phyloP scores from a whole-genome alignment of 2,888 invertebrate genomes.

The Glyphotaelius pellucidus region DNA sequence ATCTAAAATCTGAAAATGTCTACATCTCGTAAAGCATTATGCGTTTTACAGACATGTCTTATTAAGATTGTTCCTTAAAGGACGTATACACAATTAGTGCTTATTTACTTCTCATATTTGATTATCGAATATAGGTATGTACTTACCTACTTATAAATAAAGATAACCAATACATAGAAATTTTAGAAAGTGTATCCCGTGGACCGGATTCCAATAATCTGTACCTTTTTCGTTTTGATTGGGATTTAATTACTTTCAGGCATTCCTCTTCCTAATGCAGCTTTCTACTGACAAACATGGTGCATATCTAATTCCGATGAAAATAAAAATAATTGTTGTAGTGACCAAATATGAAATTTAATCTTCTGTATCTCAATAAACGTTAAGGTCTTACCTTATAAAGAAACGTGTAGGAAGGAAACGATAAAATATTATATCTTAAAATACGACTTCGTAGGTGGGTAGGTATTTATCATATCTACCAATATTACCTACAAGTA shows the following conservation, averaged over 20 bases:
- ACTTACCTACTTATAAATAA: no score
- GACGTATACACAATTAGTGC: no score
- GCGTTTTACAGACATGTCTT: no score
- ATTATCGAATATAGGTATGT: background rate
- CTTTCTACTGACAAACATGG: background rate
- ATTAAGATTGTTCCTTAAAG: no score
- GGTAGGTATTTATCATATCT: no score
- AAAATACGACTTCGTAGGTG: no score
- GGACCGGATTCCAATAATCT: background rate
- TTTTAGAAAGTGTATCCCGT: background rate
- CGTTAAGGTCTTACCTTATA: background rate
- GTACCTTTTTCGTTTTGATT: background rate
- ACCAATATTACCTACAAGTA: no score
- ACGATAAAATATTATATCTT: no score
- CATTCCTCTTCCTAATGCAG: background rate
- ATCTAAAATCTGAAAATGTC: no score
- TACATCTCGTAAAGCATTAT: no score
- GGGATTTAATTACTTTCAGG: background rate
- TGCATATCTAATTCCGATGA: background rate
- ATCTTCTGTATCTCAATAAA: background rate
- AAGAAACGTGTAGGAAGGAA: background rate
- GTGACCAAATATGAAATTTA: background rate
- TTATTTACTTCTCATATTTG: no score
- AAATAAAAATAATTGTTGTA: background rate
- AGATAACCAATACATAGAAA: background rate